These are phyloP conservation scores for Dasyprocta punctata DNA, from an alignment of 2,113 vertebrate species.

Conservation along the genomic window DNA sequence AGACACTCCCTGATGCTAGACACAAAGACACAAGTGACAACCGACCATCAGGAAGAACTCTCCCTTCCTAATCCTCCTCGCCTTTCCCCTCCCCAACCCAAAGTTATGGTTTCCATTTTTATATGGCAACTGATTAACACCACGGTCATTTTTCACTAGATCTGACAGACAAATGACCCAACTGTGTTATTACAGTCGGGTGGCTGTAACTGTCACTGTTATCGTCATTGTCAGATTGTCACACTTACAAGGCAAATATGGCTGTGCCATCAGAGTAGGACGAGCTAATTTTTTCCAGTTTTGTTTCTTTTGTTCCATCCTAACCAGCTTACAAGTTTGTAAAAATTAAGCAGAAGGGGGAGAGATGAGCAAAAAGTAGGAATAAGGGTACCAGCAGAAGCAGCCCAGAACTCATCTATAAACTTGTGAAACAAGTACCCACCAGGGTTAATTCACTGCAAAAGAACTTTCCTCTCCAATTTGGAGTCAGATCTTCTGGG, in stretches of 20 bases:
- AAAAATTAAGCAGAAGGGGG: not conserved
- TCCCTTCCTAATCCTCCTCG: constrained; percentile 13
- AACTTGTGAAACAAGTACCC: not conserved
- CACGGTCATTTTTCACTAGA: constrained; percentile 8
- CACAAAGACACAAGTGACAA: constrained; percentile 71
- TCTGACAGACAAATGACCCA: constrained; percentile 68
- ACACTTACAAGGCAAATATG: constrained; percentile 55
- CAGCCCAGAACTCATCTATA: not conserved
- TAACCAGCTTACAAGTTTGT: constrained; percentile 21
- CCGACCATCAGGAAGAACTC: constrained; percentile 62
- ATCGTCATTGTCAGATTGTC: constrained; percentile 53
- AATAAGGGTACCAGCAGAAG: not conserved
- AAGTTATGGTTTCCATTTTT: constrained; percentile 11
- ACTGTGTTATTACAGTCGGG: constrained; percentile 67
- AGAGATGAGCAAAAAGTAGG: not conserved
- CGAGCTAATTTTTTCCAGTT: constrained; percentile 42
- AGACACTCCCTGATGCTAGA: not conserved
- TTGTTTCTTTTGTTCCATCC: constrained; percentile 27
- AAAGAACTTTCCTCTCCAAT: not conserved
- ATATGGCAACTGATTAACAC: constrained; percentile 63
- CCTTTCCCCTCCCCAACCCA: not conserved
- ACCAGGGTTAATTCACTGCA: not conserved
- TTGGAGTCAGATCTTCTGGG: not conserved
- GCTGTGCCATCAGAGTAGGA: not conserved
- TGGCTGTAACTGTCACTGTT: constrained; percentile 55